Conservation (phyloP, 2,113 vertebrate genomes). For the Atlantisia rogersi region DNA sequence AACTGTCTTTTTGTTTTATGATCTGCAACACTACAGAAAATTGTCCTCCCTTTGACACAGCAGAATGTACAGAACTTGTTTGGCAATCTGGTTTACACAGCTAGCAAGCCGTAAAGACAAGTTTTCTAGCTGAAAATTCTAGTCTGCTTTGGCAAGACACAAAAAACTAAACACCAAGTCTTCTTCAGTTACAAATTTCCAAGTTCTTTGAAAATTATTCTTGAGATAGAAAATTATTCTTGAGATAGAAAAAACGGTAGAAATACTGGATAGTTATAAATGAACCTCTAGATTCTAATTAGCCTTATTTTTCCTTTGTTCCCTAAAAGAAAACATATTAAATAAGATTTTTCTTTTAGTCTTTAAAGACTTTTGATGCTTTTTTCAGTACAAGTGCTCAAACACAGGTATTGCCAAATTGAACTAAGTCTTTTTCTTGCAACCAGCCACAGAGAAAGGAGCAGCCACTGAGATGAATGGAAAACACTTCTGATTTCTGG, state of each 20-base stretch:
- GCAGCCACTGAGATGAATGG: neutral
- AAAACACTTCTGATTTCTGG: neutral
- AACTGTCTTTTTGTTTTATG: neutral
- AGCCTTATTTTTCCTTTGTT: neutral
- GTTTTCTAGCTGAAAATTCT: neutral
- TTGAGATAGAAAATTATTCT: neutral
- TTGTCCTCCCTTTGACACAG: accelerated
- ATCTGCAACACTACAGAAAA: neutral
- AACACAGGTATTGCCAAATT: neutral
- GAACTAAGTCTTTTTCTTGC: neutral
- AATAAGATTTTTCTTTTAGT: neutral
- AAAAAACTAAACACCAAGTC: neutral
- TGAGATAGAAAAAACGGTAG: neutral
- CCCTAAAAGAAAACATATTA: neutral
- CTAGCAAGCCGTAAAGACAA: neutral
- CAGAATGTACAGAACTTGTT: neutral
- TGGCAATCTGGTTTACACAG: neutral
- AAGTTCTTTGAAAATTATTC: neutral
- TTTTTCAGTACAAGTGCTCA: neutral
- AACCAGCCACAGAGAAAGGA: neutral
- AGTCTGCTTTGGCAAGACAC: neutral
- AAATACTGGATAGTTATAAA: neutral
- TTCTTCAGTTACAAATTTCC: neutral
- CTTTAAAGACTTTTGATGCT: neutral
- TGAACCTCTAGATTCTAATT: neutral